Evolutionary conservation across 2,113 vertebrate species (phyloP).

Genomic region (Oryzias celebensis): DNA sequence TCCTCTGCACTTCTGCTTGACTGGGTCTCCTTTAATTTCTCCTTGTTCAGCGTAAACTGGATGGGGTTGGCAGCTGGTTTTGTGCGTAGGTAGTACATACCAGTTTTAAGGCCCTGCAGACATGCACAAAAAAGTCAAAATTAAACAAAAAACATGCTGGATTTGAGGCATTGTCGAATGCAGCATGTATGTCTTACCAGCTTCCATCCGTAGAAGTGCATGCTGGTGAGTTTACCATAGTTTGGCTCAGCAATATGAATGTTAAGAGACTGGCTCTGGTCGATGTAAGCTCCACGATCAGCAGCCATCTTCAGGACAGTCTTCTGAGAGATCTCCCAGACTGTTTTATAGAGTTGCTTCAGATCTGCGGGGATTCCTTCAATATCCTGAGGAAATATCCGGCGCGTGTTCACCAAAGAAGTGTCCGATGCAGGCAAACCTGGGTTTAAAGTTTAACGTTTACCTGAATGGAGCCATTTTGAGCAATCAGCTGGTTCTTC

Average conservation of each 20-base stretch:
- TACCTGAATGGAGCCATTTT: slow-evolving; percentile 96
- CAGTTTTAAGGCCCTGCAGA: slow-evolving; percentile 91
- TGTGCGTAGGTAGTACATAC: slow-evolving; percentile 96
- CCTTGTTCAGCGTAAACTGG: slow-evolving; percentile 96
- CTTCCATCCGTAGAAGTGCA: slow-evolving; percentile 99
- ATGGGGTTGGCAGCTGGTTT: slow-evolving; percentile 96
- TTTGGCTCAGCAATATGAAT: slow-evolving; percentile 97
- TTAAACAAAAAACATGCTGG: neutral
- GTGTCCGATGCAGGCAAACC: too few species aligned
- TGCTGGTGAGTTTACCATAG: slow-evolving; percentile 96
- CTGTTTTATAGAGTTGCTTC: slow-evolving; percentile 95
- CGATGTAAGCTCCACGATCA: slow-evolving; percentile 92
- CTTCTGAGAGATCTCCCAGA: slow-evolving; percentile 98
- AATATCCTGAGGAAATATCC: slow-evolving; percentile 64
- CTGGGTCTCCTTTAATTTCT: slow-evolving; percentile 85
- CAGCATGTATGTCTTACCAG: slow-evolving; percentile 74
- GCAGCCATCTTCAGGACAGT: slow-evolving; percentile 94
- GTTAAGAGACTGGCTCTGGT: slow-evolving; percentile 98
- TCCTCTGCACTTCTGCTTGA: slow-evolving; percentile 73
- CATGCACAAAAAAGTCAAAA: neutral
- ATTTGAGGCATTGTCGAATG: neutral
- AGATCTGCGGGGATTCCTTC: slow-evolving; percentile 86
- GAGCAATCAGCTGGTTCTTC: slow-evolving; percentile 96
- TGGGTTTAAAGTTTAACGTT: neutral
- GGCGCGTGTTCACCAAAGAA: too few species aligned